These are phyloP conservation scores for Nannoperca obscura DNA, from an alignment of 2,797 vertebrate genomes.

Conservation along the genomic window DNA sequence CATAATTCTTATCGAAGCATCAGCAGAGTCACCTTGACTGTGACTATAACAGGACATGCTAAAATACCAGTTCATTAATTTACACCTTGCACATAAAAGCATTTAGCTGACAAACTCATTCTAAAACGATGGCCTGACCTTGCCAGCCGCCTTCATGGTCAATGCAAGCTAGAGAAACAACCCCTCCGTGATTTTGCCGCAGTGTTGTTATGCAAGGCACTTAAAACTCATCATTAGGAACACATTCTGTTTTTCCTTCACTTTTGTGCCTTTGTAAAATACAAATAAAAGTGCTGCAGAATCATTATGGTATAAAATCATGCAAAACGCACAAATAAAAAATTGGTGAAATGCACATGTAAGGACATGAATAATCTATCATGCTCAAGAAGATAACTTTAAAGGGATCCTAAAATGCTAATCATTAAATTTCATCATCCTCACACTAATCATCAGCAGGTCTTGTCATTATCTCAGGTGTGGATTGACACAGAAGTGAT, in stretches of 20 bases:
- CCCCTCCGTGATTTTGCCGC: constrained; percentile 20
- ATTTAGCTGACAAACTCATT: constrained; percentile 67
- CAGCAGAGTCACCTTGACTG: constrained; percentile 79
- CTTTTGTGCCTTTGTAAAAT: constrained; percentile 9
- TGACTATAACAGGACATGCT: constrained; percentile 61
- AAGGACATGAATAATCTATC: not conserved
- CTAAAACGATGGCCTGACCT: constrained; percentile 70
- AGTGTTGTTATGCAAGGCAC: constrained; percentile 16
- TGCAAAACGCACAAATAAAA: not conserved
- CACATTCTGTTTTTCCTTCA: not conserved
- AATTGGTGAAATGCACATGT: not conserved
- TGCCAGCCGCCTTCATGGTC: constrained; percentile 48
- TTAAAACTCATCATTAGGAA: constrained; percentile 21
- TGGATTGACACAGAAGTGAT: constrained; percentile 1
- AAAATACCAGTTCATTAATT: constrained; percentile 75
- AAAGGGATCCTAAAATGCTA: not conserved
- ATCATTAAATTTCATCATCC: constrained; percentile 13
- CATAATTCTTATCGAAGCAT: constrained; percentile 61
- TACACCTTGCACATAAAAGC: constrained; percentile 63
- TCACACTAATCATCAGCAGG: constrained; percentile 7
- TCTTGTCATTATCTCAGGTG: not conserved
- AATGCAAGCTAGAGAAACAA: constrained; percentile 44
- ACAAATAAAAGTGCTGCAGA: not conserved
- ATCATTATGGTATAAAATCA: not conserved
- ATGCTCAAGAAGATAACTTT: not conserved